Percentiles rank a stretch among this genome's conserved stretches.
phyloP scores from a whole-genome alignment of 2,888 invertebrate genomes.

The Chorisops tibialis region DNA sequence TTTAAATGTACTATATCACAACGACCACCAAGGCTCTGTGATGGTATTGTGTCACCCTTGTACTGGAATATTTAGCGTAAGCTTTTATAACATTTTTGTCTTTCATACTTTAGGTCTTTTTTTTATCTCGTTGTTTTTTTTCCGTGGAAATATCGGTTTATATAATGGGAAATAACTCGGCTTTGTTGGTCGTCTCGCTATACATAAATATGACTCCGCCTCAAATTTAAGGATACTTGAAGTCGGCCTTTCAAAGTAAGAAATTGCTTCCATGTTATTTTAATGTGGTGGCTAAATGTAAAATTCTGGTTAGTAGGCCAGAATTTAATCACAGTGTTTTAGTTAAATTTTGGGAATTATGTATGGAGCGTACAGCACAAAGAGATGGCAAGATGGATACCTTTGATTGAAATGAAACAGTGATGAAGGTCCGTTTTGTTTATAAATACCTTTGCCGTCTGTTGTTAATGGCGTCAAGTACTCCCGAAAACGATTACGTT shows the following conservation, averaged over 20 bases:
- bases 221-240: conserved; percentile 26
- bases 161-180: conserved; percentile 11
- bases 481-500: too few species aligned
- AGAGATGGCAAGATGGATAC: neutral
- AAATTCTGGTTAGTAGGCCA: conserved; percentile 25
- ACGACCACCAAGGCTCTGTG: conserved; percentile 10
- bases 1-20: conserved; percentile 33
- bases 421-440: neutral
- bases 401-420: neutral
- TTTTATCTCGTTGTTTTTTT: neutral
- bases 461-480: too few species aligned
- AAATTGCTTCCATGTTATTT: conserved; percentile 17
- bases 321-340: conserved; percentile 22
- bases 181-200: conserved; percentile 2
- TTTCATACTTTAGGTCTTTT: too few species aligned
- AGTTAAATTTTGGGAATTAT: neutral
- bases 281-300: conserved; percentile 21
- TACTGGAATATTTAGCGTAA: too few species aligned
- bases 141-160: too few species aligned
- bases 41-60: neutral
- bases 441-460: neutral
- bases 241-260: conserved; percentile 4
- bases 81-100: too few species aligned
- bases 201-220: conserved; percentile 34
- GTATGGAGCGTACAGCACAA: too few species aligned